Percentiles rank a stretch among this genome's conserved stretches.
phyloP scores from a whole-genome alignment of 2,113 vertebrate genomes.

The Hippocampus mohnikei region DNA sequence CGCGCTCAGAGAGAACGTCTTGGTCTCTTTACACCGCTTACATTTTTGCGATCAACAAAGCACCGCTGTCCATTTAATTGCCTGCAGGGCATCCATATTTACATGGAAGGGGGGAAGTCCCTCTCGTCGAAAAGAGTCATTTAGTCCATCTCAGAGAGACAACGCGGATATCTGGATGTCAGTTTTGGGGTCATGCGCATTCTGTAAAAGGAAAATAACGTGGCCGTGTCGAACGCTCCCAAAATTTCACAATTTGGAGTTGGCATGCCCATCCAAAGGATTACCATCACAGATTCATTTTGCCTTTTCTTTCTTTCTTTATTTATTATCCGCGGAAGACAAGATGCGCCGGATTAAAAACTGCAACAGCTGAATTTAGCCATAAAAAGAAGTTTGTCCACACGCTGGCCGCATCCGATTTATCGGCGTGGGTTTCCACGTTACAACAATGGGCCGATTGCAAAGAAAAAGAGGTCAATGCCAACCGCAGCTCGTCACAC shows the following conservation, averaged over 20 bases:
- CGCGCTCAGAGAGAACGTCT: not conserved
- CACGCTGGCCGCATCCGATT: no score
- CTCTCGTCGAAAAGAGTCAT: not conserved
- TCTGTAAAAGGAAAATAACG: no score
- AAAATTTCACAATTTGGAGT: not conserved
- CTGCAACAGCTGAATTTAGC: no score
- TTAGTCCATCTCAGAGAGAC: not conserved
- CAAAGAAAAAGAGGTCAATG: no score
- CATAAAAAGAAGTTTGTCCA: no score
- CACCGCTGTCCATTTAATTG: not conserved
- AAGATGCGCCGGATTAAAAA: no score
- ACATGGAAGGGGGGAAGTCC: not conserved
- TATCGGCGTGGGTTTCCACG: no score
- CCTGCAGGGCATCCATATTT: not conserved
- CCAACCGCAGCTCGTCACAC: no score
- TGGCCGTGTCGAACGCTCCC: not conserved
- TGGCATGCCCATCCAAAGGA: not conserved
- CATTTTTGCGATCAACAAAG: slow-evolving; percentile 1
- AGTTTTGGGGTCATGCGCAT: not conserved
- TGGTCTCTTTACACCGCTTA: slow-evolving; percentile 5
- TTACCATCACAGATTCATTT: not conserved
- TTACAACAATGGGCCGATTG: no score
- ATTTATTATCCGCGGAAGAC: no score
- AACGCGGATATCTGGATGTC: not conserved
- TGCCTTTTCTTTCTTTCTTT: not conserved